phyloP scores from a whole-genome alignment of 2,888 invertebrate genomes.

The Apoda limacodes region DNA sequence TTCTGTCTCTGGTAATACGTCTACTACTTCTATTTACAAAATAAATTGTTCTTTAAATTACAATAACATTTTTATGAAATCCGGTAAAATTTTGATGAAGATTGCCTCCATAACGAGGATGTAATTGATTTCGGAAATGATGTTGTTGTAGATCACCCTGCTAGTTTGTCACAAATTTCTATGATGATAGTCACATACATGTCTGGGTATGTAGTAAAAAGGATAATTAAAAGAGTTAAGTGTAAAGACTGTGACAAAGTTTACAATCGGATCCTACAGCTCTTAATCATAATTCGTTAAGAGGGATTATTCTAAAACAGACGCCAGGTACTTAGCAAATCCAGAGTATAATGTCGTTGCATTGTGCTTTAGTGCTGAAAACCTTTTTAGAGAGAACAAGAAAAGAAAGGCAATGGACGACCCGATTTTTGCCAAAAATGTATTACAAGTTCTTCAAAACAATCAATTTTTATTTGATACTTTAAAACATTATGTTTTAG shows the following conservation, averaged over 20 bases:
- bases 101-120: too few species aligned
- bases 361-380: not conserved
- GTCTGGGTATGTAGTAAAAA: conserved; percentile 3
- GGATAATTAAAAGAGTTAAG: too few species aligned
- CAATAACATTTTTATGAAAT: conserved; percentile 2
- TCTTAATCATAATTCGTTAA: too few species aligned
- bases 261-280: too few species aligned
- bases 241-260: too few species aligned
- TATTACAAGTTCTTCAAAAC: not conserved
- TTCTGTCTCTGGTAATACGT: conserved; percentile 6
- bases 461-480: not conserved
- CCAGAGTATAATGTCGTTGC: conserved; percentile 6
- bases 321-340: conserved; percentile 5
- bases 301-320: conserved; percentile 7
- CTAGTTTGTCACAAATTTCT: conserved; percentile 1
- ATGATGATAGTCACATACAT: conserved; percentile 5
- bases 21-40: conserved; percentile 3
- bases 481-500: not conserved
- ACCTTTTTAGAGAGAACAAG: not conserved
- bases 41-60: conserved; percentile 7
- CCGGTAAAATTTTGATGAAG: not conserved
- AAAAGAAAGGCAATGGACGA: not conserved
- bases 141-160: conserved; percentile 1
- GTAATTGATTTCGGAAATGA: not conserved
- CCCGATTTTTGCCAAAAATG: not conserved